These are phyloP conservation scores for Digitonthophagus gazella DNA, from an alignment of 2,888 invertebrate species.

Conservation along the genomic window DNA sequence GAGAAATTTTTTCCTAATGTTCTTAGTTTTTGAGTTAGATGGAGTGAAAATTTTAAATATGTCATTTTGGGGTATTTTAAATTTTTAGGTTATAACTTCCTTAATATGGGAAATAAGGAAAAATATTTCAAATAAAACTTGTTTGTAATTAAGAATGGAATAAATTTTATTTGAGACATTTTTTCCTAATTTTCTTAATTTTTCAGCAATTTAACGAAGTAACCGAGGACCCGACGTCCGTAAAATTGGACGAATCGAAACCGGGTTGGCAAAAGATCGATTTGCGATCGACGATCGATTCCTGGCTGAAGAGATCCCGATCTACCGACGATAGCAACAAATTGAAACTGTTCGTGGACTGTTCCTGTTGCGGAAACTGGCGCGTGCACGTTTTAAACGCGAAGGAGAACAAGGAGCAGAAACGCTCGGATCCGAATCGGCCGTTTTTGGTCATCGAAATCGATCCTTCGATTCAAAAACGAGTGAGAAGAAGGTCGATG, in stretches of 20 bases:
- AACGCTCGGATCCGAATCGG: conserved; percentile 60
- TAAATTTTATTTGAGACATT: background rate
- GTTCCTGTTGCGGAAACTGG: conserved; percentile 80
- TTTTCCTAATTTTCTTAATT: conserved; percentile 18
- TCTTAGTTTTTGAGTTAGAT: too few relatives aligned
- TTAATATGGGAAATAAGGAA: too few relatives aligned
- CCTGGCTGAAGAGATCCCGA: conserved; percentile 60
- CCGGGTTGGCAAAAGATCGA: conserved; percentile 87
- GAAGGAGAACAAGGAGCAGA: conserved; percentile 34
- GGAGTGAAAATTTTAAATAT: too few relatives aligned
- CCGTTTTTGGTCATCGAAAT: conserved; percentile 83
- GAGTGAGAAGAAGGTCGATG: conserved; percentile 77
- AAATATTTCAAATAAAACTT: too few relatives aligned
- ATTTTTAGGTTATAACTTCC: too few relatives aligned
- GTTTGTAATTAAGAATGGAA: too few relatives aligned
- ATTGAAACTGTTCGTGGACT: conserved; percentile 78
- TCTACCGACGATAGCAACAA: conserved; percentile 51
- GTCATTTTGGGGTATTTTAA: too few relatives aligned
- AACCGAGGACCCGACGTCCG: conserved; percentile 54
- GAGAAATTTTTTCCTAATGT: too few relatives aligned
- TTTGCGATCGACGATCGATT: conserved; percentile 72
- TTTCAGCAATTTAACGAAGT: conserved; percentile 59
- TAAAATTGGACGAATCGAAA: conserved; percentile 55
- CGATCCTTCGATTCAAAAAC: conserved; percentile 64
- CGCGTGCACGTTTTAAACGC: conserved; percentile 61